Percentiles rank a stretch among this genome's conserved stretches.
phyloP scores from a whole-genome alignment of 2,797 vertebrate species.

The Balearica regulorum region DNA sequence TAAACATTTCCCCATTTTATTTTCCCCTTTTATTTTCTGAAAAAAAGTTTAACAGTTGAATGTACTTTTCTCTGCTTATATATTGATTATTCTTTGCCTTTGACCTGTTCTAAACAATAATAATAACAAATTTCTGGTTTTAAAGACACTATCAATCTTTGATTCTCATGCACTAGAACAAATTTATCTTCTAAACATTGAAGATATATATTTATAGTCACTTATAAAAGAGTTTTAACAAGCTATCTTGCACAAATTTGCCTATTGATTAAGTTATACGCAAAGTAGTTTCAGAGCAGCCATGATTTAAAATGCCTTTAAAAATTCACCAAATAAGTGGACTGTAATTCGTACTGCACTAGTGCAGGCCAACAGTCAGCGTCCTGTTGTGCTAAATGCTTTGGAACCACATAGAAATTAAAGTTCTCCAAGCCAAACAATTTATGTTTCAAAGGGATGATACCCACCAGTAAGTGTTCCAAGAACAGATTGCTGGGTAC shows the following conservation, averaged over 20 bases:
- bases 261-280: neutral
- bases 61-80: neutral
- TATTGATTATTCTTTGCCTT: neutral
- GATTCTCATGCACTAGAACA: neutral
- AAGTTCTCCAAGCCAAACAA: conserved; percentile 2
- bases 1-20: neutral
- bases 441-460: neutral
- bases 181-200: neutral
- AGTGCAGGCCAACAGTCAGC: neutral
- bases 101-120: neutral
- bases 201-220: neutral
- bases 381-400: conserved; percentile 5
- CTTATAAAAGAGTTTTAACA: neutral
- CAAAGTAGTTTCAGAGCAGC: neutral
- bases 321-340: neutral
- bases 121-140: neutral
- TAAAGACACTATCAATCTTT: neutral
- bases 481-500: conserved; percentile 34
- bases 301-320: neutral
- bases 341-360: neutral
- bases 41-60: neutral
- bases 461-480: neutral
- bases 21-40: neutral
- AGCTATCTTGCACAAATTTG: neutral
- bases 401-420: conserved; percentile 30